Base-by-base conservation (phyloP, 1,140 invertebrate genomes). In the Sminthurinus signatus region DNA sequence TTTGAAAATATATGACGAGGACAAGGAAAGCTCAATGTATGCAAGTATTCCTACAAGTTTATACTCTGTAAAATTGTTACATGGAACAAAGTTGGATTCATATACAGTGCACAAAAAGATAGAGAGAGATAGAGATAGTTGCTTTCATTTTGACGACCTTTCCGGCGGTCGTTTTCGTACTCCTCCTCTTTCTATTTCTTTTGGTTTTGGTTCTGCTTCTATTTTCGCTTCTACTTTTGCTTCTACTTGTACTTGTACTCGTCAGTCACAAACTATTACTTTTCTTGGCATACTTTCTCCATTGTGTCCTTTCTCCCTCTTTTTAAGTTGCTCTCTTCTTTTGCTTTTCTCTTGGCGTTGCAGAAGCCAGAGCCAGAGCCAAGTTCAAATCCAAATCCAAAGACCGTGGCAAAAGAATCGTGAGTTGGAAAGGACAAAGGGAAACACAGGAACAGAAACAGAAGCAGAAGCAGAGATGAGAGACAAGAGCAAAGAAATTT, bases 241-340 rank as follows among this genome's bases (percentile, higher is more conserved):
- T n/a, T n/a, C n/a, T n/a, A n/a, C n/a, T n/a, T n/a, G n/a, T n/a
- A n/a, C n/a, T n/a, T n/a, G n/a, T n/a, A n/a, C n/a, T 46, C 44
- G 44, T 46, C 44, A 46, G 5, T 46, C 44, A 46, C 44, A 46
- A 46, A 46, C 44, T 46, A 46, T 46, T 46, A 46, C 19, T 46
- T 46, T 46, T 46, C 44, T 46, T 46, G 44, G 44, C 44, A 46
- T 46, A 46, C 44, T 46, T 46, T 46, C 44, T 19, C 44, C 44
- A 5, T 46, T 4, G 3, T 21, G 21, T n/a, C n/a, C 32, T 36
- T 36, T 36, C 32, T 5, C 32, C 32, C n/a, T n/a, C n/a, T n/a
- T n/a, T n/a, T 46, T 46, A n/a, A n/a, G 44, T 46, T 19, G 5
- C 21, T 46, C 44, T 46, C 32, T 36, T 15, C 32, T 15, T 36